phyloP scores from a whole-genome alignment of 1,140 invertebrate species.

The Microplitis demolitor region DNA sequence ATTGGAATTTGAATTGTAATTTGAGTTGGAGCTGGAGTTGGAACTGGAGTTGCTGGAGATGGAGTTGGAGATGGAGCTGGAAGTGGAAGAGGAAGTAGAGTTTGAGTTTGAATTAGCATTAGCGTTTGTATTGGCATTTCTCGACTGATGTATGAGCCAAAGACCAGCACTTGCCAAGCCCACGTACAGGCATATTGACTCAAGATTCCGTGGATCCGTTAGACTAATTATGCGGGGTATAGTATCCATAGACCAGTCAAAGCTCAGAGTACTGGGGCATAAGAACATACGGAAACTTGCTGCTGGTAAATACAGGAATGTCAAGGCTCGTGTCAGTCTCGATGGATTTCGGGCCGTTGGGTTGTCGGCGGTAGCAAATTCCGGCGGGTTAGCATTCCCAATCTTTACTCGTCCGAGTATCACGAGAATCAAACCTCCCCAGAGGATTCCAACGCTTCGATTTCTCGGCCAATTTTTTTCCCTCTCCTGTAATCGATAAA shows the following conservation, averaged over 20 bases:
- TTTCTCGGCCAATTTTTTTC: constrained; percentile 39
- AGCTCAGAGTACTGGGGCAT: constrained; percentile 82
- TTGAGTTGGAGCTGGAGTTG: no score
- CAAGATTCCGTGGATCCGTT: constrained; percentile 76
- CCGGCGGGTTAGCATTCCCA: constrained; percentile 60
- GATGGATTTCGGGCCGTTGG: constrained; percentile 81
- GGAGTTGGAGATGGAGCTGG: no score
- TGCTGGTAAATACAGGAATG: constrained; percentile 86
- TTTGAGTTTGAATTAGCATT: no score
- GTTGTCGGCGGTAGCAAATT: constrained; percentile 89
- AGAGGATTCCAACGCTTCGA: constrained; percentile 48
- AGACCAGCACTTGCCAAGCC: constrained; percentile 52
- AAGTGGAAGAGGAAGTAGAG: no score
- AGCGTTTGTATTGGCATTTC: constrained; percentile 8
- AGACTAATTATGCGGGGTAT: constrained; percentile 78
- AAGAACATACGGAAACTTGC: constrained; percentile 85
- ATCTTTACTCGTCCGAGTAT: constrained; percentile 55
- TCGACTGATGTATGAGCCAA: constrained; percentile 48
- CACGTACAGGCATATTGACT: constrained; percentile 74
- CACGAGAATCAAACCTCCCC: constrained; percentile 52
- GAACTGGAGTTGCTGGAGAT: no score
- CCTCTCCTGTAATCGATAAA: constrained; percentile 32
- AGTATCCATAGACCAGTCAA: constrained; percentile 96
- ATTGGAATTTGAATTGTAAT: not conserved
- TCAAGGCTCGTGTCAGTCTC: constrained; percentile 74